Base-by-base conservation (phyloP, 2,113 vertebrate species). In the Mormoops blainvillei region DNA sequence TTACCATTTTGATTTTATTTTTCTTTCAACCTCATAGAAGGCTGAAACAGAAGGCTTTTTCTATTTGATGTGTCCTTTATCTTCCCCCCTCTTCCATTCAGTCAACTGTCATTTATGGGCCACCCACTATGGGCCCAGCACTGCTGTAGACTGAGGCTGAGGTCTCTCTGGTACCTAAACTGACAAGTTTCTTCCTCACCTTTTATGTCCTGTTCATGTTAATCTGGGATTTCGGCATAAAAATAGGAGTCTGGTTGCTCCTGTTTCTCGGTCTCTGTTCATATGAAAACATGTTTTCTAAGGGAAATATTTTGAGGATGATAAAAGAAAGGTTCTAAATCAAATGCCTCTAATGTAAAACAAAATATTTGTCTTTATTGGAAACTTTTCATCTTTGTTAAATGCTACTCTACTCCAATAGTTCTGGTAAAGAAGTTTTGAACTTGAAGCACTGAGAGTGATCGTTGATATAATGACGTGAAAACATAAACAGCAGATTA, bases 41-140 rank as follows among this genome's bases (percentile, higher is more conserved):
- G 28, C 67, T 95, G 13, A 52, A 70, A 43, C 20, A 24, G 41
- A 74, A 87, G 7, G 5, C 4, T 20, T 10, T 22, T 1, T 28
- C 33, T n/a, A 54, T 52, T 18, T 19, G 33, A 31, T 6, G 19
- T 26, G 56, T 54, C 3, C 1, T 18, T 84, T 56, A 33, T 48
- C 20, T 56, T 90, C 68, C 43, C 43, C 10, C 36, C 45, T 76
- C 54, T 48, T 73, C 50, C 28, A 45, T 61, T 63, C 50, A 36
- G 41, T 65, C 54, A 61, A 9, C 45, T 71, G 5, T 1, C 7
- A 36, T 19, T 63, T 43, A 6, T 13, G 22, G 50, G 48, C 5
- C 3, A 24, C 13, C 33, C 22, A 11, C 50, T 38, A 11, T 7
- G 12, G 48, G 10, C 26, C 38, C 65, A 3, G 0, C 3, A 7